Conservation (phyloP, 2,888 invertebrate genomes). For the Athalia rosae region DNA sequence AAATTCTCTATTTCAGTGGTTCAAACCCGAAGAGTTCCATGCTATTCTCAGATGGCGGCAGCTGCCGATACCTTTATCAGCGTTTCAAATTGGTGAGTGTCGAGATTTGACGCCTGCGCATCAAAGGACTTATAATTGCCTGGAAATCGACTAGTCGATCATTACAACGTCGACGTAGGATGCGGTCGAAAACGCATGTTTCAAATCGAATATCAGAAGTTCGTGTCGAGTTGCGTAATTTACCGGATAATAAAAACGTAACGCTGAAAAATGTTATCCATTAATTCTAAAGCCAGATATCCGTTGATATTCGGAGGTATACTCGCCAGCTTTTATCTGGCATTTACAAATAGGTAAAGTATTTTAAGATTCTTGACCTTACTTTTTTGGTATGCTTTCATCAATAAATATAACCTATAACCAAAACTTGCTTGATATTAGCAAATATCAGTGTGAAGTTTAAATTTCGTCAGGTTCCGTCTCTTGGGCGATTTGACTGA, state of each 20-base stretch:
- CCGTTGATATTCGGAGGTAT: constrained; percentile 21
- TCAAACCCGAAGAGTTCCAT: neutral
- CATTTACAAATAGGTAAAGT: constrained; percentile 47
- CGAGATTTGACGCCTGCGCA: constrained; percentile 6
- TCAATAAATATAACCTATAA: constrained; percentile 11
- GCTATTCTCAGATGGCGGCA: neutral
- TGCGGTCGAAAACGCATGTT: constrained; percentile 5
- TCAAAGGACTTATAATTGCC: neutral
- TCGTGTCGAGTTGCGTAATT: constrained; percentile 6
- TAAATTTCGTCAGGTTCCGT: constrained; percentile 46
- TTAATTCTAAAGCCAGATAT: neutral
- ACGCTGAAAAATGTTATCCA: neutral
- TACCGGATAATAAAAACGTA: neutral
- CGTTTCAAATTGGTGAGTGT: constrained; percentile 1
- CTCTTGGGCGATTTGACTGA: constrained; percentile 47
- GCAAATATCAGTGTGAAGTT: neutral
- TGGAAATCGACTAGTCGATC: constrained; percentile 12
- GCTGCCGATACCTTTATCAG: neutral
- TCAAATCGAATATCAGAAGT: neutral
- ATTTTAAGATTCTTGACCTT: neutral
- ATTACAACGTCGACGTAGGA: neutral
- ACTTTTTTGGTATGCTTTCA: neutral
- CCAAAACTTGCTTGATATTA: neutral
- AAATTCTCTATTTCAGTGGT: too few species aligned
- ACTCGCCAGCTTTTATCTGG: constrained; percentile 30